These are phyloP conservation scores for Dasypus novemcinctus DNA, from an alignment of 2,113 vertebrate genomes.

Conservation along the genomic window DNA sequence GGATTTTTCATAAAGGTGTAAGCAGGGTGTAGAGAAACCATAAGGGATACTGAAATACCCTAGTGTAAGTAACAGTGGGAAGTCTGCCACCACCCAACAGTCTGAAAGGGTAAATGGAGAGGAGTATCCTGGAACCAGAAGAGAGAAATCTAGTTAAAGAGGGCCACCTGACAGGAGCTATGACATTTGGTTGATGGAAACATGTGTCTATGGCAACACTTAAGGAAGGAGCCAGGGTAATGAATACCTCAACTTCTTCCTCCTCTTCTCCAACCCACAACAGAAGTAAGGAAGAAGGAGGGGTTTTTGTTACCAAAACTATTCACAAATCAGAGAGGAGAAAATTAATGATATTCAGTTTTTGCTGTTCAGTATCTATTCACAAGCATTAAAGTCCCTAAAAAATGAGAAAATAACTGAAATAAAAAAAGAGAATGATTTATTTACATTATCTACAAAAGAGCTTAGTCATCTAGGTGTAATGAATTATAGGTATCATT, in stretches of 20 bases:
- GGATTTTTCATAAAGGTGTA: neutral
- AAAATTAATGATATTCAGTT: neutral
- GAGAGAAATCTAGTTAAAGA: neutral
- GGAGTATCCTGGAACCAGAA: neutral
- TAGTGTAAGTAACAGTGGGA: neutral
- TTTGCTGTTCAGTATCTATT: neutral
- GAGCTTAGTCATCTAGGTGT: neutral
- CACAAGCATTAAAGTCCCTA: neutral
- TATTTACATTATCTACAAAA: conserved; percentile 3
- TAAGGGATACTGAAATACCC: neutral
- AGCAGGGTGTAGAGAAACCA: neutral
- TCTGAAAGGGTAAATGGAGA: neutral
- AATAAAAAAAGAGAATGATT: neutral
- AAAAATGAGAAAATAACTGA: conserved; percentile 10
- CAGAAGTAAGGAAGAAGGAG: neutral
- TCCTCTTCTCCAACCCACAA: neutral
- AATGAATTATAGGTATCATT: neutral
- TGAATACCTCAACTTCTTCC: neutral
- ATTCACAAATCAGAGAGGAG: neutral
- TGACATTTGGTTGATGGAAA: neutral
- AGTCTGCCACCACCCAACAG: neutral
- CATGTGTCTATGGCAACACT: neutral
- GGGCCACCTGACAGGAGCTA: neutral
- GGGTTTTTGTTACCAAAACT: neutral
- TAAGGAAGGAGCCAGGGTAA: neutral